phyloP scores from a whole-genome alignment of 2,113 vertebrate genomes.

The Pomatostomus ruficeps region DNA sequence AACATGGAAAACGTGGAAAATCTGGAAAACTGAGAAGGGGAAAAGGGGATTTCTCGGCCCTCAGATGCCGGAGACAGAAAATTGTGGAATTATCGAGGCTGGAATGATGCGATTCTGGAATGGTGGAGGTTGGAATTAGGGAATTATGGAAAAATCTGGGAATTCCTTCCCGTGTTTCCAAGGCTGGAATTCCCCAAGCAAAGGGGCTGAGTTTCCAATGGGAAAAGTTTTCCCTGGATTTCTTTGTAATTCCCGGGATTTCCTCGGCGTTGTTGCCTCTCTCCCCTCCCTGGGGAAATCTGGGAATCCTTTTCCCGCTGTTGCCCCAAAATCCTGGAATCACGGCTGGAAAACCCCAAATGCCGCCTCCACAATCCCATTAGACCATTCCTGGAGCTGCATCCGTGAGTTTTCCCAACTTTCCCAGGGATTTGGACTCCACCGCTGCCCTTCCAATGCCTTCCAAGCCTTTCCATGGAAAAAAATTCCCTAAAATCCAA shows the following conservation, averaged over 20 bases:
- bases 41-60: neutral
- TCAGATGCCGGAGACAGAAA: neutral
- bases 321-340: neutral
- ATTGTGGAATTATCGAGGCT: neutral
- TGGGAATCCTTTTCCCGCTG: neutral
- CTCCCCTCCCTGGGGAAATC: neutral
- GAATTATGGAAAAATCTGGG: neutral
- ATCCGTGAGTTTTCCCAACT: neutral
- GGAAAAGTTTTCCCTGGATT: neutral
- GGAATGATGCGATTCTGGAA: neutral
- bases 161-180: neutral
- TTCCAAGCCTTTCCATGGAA: neutral
- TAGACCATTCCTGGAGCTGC: no score
- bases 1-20: neutral
- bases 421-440: neutral
- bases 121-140: neutral
- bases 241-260: neutral
- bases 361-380: no score
- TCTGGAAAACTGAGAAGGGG: rapidly evolving
- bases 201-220: neutral
- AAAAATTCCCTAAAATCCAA: neutral
- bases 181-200: neutral
- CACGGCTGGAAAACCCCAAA: neutral
- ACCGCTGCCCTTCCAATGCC: neutral
- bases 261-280: neutral